phyloP scores from a whole-genome alignment of 1,140 invertebrate genomes.

The Drosophila nebulosa region DNA sequence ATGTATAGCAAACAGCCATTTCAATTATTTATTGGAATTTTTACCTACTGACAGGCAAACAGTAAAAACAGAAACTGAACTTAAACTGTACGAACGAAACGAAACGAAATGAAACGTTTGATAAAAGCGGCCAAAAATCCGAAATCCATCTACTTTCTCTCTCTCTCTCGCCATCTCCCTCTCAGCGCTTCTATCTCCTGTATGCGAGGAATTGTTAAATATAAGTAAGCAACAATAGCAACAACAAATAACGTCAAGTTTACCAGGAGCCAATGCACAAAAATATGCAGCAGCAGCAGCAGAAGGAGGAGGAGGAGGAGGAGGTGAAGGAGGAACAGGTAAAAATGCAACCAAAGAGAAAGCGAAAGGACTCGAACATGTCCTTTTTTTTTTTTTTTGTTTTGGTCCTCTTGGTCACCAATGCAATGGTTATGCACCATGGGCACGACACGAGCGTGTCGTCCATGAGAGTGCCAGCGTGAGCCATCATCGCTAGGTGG shows the following conservation, averaged over 20 bases:
- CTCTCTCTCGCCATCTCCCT: constrained; percentile 17
- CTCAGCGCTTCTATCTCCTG: background rate
- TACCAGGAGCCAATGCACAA: constrained; percentile 67
- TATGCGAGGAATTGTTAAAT: constrained; percentile 37
- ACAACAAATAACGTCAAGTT: background rate
- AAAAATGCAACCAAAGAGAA: background rate
- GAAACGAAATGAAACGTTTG: constrained; percentile 13
- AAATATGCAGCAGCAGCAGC: constrained; percentile 39
- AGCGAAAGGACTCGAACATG: constrained; percentile 9
- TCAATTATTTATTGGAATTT: constrained; percentile 78
- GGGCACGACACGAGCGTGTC: background rate
- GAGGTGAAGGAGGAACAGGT: background rate
- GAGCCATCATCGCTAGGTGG: background rate
- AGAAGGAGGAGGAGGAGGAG: too few species aligned
- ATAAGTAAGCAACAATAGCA: constrained; percentile 21
- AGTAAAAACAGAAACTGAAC: constrained; percentile 56
- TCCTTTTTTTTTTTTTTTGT: too few species aligned
- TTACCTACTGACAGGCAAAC: constrained; percentile 75
- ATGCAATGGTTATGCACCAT: background rate
- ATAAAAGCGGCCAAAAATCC: constrained; percentile 30
- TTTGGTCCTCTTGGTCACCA: background rate
- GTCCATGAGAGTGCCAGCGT: background rate
- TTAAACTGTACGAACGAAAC: background rate
- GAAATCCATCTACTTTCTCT: constrained; percentile 7
- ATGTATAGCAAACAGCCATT: constrained; percentile 64